Base-by-base conservation (phyloP, 37 sponge, comb jelly and placozoan species). In the Tethya wilhelma region DNA sequence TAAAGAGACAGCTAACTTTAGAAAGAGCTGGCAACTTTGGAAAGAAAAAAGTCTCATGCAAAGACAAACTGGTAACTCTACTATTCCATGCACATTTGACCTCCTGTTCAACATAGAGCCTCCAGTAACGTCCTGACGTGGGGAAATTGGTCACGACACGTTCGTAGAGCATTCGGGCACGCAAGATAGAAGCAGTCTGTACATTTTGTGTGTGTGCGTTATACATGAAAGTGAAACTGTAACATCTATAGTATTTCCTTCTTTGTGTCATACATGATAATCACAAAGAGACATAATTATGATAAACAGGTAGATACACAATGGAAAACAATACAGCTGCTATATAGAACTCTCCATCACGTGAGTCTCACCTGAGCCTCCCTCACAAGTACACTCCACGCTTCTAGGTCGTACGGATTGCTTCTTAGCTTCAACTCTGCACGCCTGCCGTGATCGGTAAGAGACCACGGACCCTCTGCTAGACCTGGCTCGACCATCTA, bases 71-170 rank as follows among this genome's bases (percentile, higher is more conserved):
- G n/a, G n/a, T n/a, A n/a, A n/a, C n/a, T n/a, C n/a, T n/a, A n/a
- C n/a, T n/a, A n/a, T n/a, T n/a, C n/a, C n/a, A 44, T 38, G 65
- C 31, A 40, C 63, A 42, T n/a, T 71, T 73, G 82, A 97, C 98
- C 95, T 97, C 95, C 45, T 96, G 96, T 71, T 98, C 99, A 63
- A 96, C 87, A 88, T 96, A 98, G 0, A 94, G 71, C 70, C 92
- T 89, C 99, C 99, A 98, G 89, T 89, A 98, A 6, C 96, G 81
- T 1, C 94, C 99, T 30, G 84, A 87, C 1, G 90, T 96, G 22
- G 99, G 99, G 74, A 96, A 98, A 30, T 79, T 79, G 36, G 80
- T 57, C 60, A 98, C 90, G 4, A 98, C 86, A 29, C 88, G 87
- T 81, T 98, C 99, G 56, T 91, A 98, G 38, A 93, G 36, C 44